phyloP scores from a whole-genome alignment of 2,888 invertebrate species.

The Drosophila borealis region DNA sequence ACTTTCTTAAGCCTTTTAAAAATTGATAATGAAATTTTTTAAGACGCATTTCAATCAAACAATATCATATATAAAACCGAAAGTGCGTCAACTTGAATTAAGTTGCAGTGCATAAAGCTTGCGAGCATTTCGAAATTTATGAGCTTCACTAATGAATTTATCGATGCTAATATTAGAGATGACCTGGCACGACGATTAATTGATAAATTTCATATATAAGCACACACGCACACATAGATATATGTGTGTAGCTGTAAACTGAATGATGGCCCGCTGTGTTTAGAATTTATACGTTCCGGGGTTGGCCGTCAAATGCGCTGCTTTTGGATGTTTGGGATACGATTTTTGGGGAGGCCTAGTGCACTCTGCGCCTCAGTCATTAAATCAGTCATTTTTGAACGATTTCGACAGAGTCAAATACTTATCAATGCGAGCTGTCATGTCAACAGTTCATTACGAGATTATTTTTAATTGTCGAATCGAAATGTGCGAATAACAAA shows the following conservation, averaged over 20 bases:
- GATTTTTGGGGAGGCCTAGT: slow-evolving; percentile 19
- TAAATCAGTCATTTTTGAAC: slow-evolving; percentile 33
- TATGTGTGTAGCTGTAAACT: slow-evolving; percentile 27
- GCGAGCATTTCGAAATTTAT: slow-evolving; percentile 51
- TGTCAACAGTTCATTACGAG: slow-evolving; percentile 28
- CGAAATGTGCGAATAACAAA: neutral
- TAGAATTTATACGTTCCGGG: slow-evolving; percentile 50
- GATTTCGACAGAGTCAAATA: slow-evolving; percentile 10
- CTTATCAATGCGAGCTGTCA: slow-evolving; percentile 14
- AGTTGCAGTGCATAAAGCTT: slow-evolving; percentile 35
- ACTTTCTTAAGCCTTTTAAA: neutral
- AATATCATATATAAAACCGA: neutral
- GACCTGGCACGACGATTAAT: slow-evolving; percentile 57
- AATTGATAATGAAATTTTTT: neutral
- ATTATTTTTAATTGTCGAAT: slow-evolving; percentile 10
- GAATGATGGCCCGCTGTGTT: slow-evolving; percentile 25
- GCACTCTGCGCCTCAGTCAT: slow-evolving; percentile 43
- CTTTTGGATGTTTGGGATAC: slow-evolving; percentile 24
- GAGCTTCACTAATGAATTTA: slow-evolving; percentile 52
- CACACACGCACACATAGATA: neutral
- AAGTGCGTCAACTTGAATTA: slow-evolving; percentile 24
- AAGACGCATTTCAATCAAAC: slow-evolving; percentile 2
- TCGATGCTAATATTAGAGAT: slow-evolving; percentile 64
- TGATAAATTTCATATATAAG: slow-evolving; percentile 51
- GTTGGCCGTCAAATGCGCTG: slow-evolving; percentile 44